A percentile compares a stretch with the other conserved stretches of the same genome.
Evolutionary conservation across 2,113 vertebrate species (phyloP).

Genomic region (Sciurus niger): DNA sequence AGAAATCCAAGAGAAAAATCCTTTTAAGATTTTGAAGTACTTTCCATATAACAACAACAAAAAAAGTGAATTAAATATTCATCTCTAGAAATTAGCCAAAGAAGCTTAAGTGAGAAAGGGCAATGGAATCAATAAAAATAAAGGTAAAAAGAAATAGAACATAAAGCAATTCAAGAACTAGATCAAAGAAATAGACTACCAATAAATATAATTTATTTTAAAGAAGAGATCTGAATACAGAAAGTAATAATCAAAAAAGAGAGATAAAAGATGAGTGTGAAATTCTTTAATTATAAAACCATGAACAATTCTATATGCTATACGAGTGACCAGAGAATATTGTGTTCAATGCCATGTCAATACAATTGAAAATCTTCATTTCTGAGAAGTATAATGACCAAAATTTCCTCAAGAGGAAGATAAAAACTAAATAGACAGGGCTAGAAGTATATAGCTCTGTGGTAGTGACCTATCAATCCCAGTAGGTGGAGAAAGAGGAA

Average conservation of each 20-base stretch:
- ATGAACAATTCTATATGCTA: not conserved
- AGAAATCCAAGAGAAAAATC: conserved; percentile 33
- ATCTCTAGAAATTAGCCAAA: conserved; percentile 18
- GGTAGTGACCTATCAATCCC: not conserved
- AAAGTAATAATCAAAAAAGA: not conserved
- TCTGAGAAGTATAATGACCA: not conserved
- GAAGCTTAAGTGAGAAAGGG: conserved; percentile 1
- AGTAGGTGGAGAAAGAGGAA: too few species aligned
- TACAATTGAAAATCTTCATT: conserved; percentile 24
- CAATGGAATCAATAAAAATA: conserved; percentile 25
- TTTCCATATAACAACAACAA: conserved; percentile 13
- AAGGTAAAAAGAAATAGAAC: conserved; percentile 18
- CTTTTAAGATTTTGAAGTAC: conserved; percentile 44
- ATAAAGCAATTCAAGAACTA: conserved; percentile 23
- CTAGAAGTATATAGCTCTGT: too few species aligned
- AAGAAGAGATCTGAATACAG: not conserved
- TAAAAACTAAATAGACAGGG: not conserved
- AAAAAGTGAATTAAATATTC: not conserved
- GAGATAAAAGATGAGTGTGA: not conserved
- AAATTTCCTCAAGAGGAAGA: conserved; percentile 36
- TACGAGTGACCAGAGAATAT: not conserved
- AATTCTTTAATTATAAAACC: conserved; percentile 29
- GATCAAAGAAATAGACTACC: not conserved
- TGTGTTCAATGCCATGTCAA: not conserved
- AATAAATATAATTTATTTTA: not conserved